These are phyloP conservation scores for Seladonia tumulorum DNA, from an alignment of 2,888 invertebrate species.

Conservation along the genomic window DNA sequence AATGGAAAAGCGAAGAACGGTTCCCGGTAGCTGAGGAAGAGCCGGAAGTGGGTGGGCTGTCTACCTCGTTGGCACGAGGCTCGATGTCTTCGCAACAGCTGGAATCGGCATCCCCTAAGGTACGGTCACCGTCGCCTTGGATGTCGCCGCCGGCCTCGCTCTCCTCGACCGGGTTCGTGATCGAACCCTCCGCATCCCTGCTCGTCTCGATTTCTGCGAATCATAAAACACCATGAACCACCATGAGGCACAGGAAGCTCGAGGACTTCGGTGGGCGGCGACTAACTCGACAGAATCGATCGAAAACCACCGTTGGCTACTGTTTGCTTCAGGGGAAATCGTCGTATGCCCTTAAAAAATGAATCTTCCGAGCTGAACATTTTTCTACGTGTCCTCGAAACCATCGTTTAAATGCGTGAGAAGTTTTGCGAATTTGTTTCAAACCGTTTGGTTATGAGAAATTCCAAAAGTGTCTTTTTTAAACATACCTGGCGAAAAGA, in stretches of 20 bases:
- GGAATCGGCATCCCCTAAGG: slow-evolving; percentile 78
- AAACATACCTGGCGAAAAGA: not conserved
- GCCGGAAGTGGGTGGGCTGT: not conserved
- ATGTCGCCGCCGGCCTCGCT: slow-evolving; percentile 78
- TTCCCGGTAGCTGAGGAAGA: not conserved
- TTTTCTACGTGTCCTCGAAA: not conserved
- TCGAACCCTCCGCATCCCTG: slow-evolving; percentile 79
- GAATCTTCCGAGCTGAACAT: not conserved
- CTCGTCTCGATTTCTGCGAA: slow-evolving; percentile 78
- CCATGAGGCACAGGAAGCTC: not conserved
- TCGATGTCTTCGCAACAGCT: slow-evolving; percentile 79
- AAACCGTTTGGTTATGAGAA: not conserved
- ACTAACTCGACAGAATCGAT: not conserved
- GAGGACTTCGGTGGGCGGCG: not conserved
- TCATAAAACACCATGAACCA: slow-evolving; percentile 3
- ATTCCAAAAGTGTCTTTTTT: not conserved
- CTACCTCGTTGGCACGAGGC: slow-evolving; percentile 73
- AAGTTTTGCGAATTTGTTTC: not conserved
- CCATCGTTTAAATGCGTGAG: not conserved
- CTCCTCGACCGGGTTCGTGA: slow-evolving; percentile 79
- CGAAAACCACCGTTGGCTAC: not conserved
- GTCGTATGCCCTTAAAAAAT: too few species aligned
- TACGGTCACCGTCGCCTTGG: slow-evolving; percentile 78
- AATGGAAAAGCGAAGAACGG: not conserved
- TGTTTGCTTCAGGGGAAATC: too few species aligned